A percentile compares a stretch with the other conserved stretches of the same genome.
phyloP scores from a whole-genome alignment of 2,113 vertebrate species.

The Ictidomys tridecemlineatus region DNA sequence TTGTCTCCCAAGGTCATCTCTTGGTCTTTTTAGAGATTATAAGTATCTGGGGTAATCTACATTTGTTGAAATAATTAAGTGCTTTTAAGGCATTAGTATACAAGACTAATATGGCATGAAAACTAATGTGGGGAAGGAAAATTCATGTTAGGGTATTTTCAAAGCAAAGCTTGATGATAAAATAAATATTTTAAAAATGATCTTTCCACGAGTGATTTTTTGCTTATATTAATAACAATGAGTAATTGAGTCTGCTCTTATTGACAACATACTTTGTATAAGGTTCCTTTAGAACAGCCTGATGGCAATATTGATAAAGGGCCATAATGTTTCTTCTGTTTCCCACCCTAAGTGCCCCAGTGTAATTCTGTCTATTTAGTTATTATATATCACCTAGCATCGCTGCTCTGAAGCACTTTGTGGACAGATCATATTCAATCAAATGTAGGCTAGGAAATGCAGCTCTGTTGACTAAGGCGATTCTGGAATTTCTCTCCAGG shows the following conservation, averaged over 20 bases:
- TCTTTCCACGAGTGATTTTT: conserved; percentile 41
- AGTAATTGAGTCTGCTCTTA: conserved; percentile 43
- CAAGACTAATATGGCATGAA: not conserved
- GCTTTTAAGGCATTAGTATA: not conserved
- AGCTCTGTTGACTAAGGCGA: conserved; percentile 59
- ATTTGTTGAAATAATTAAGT: conserved; percentile 1
- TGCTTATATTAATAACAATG: conserved; percentile 43
- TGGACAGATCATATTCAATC: conserved; percentile 62
- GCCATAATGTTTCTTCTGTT: conserved; percentile 24
- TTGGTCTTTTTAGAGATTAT: not conserved
- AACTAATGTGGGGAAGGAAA: not conserved
- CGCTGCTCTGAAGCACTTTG: conserved; percentile 67
- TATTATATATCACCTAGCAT: conserved; percentile 60
- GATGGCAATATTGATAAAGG: conserved; percentile 22
- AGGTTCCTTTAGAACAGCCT: conserved; percentile 4
- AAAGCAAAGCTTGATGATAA: not conserved
- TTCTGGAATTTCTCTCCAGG: conserved; percentile 75
- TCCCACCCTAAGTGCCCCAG: not conserved
- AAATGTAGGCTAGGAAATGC: conserved; percentile 48
- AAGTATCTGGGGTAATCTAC: not conserved
- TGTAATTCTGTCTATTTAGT: conserved; percentile 55
- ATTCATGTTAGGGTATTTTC: conserved; percentile 11
- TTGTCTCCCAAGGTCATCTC: not conserved
- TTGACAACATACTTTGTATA: conserved; percentile 23
- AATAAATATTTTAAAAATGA: conserved; percentile 48